Evolutionary conservation across 1,140 invertebrate species (phyloP).

Genomic region (Danaus plexippus): DNA sequence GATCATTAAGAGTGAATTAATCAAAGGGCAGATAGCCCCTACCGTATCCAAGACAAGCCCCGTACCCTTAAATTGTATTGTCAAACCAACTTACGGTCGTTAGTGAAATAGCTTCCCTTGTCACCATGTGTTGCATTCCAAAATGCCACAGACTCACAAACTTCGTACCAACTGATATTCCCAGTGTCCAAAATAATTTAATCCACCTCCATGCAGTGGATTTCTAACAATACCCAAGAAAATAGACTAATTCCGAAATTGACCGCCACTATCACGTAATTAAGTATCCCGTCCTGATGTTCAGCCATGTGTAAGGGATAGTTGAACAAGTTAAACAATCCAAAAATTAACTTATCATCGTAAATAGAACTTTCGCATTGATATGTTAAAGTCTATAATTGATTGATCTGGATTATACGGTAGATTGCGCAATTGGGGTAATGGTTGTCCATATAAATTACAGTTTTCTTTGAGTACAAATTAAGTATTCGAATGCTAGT

Average conservation of each 20-base stretch:
- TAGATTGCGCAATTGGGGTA: constrained; percentile 34
- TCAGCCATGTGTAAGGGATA: constrained; percentile 35
- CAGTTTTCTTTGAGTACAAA: constrained; percentile 34
- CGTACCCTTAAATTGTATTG: constrained; percentile 30
- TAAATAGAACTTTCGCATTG: constrained; percentile 17
- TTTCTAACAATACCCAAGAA: constrained; percentile 19
- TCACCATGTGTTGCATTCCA: constrained; percentile 17
- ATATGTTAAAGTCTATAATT: constrained; percentile 7
- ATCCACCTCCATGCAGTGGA: background rate
- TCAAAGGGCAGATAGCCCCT: constrained; percentile 29
- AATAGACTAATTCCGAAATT: constrained; percentile 24
- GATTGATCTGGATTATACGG: constrained; percentile 9
- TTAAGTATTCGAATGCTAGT: constrained; percentile 27
- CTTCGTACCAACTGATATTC: background rate
- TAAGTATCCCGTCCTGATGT: constrained; percentile 35
- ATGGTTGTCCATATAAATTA: constrained; percentile 37
- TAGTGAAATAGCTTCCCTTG: constrained; percentile 19
- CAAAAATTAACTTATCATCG: constrained; percentile 1
- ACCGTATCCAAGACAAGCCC: constrained; percentile 26
- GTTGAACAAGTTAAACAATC: constrained; percentile 27
- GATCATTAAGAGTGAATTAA: constrained; percentile 32
- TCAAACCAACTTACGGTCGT: constrained; percentile 26
- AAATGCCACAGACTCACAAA: constrained; percentile 6
- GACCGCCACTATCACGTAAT: constrained; percentile 39
- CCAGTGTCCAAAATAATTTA: too few species aligned